phyloP scores from a whole-genome alignment of 2,113 vertebrate species.

The Neotoma lepida region DNA sequence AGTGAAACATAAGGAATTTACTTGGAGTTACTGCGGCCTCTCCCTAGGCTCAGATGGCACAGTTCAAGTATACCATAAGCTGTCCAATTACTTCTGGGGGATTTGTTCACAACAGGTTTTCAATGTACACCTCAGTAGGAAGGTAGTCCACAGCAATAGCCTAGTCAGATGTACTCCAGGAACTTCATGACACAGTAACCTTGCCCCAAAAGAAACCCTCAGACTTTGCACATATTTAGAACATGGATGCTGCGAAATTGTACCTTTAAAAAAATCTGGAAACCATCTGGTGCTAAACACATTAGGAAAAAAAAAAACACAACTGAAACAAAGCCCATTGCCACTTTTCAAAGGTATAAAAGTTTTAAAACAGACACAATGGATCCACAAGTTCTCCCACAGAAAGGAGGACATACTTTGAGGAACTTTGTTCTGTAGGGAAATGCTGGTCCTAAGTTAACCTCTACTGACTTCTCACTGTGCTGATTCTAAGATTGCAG shows the following conservation, averaged over 20 bases:
- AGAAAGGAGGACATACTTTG: background rate
- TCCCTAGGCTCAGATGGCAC: background rate
- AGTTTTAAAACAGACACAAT: background rate
- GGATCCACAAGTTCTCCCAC: fast-evolving
- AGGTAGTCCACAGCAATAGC: fast-evolving
- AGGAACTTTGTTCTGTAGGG: fast-evolving
- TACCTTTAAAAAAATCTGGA: background rate
- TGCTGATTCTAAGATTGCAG: background rate
- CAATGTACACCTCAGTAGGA: background rate
- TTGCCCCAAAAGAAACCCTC: background rate
- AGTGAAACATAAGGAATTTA: background rate
- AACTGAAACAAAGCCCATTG: background rate
- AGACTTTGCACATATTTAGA: background rate
- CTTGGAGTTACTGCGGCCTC: fast-evolving
- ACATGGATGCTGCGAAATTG: background rate
- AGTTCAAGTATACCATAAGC: fast-evolving
- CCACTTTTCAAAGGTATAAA: background rate
- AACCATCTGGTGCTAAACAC: background rate
- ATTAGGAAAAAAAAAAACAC: background rate
- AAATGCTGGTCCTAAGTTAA: background rate
- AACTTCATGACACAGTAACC: fast-evolving
- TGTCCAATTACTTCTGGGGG: background rate
- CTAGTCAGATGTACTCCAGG: background rate
- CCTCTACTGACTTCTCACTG: background rate
- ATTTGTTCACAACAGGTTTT: background rate